Evolutionary conservation across 2,797 vertebrate genomes (phyloP).

Genomic region (Cirrhinus mrigala): DNA sequence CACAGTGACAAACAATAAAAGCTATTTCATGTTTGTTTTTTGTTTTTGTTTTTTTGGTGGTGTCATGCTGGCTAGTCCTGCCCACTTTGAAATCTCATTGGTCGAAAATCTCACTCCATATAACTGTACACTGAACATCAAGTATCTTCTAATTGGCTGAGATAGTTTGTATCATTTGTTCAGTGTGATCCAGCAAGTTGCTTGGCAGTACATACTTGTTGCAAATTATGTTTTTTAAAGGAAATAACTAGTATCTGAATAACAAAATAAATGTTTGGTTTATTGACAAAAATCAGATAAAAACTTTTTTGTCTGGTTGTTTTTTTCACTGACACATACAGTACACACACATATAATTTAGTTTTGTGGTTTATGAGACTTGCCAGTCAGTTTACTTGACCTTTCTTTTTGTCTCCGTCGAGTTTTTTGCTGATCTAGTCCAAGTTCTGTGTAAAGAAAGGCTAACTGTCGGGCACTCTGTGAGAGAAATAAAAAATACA

Average conservation of each 20-base stretch:
- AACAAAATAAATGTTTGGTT: neutral
- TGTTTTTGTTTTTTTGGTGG: neutral
- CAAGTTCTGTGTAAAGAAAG: conserved; percentile 88
- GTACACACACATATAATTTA: neutral
- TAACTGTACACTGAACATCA: no score
- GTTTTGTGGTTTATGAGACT: neutral
- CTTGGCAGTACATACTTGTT: no score
- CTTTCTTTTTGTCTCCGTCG: neutral
- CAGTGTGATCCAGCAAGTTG: neutral
- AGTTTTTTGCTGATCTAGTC: conserved; percentile 68
- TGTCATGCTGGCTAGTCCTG: neutral
- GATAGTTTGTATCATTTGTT: neutral
- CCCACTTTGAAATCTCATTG: neutral
- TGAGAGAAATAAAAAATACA: conserved; percentile 52
- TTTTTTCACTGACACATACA: neutral
- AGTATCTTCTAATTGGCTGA: neutral
- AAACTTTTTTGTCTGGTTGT: neutral
- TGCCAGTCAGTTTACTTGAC: neutral
- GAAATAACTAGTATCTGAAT: neutral
- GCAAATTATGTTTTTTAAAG: no score
- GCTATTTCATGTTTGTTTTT: neutral
- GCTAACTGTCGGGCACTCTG: conserved; percentile 89
- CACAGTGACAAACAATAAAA: neutral
- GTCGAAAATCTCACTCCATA: neutral
- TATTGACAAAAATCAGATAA: neutral